These are phyloP conservation scores for Gallinago paraguaiae DNA, from an alignment of 2,113 vertebrate genomes.

Conservation along the genomic window DNA sequence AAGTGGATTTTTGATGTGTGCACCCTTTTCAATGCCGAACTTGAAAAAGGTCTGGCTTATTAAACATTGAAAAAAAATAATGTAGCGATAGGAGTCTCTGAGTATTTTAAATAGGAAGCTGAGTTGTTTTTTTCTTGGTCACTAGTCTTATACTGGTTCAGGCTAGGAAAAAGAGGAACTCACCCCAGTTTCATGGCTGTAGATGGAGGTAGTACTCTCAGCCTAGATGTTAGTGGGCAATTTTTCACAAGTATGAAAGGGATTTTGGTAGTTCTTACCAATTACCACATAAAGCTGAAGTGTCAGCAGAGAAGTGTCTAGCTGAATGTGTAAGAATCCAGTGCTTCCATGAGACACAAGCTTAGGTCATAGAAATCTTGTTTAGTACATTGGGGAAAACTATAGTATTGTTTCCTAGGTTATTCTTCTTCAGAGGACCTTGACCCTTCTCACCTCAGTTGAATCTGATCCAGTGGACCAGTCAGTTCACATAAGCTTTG, in stretches of 20 bases:
- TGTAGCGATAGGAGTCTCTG: background rate
- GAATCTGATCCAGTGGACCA: background rate
- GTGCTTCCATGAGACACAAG: background rate
- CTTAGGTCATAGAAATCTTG: background rate
- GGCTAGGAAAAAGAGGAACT: background rate
- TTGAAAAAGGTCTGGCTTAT: background rate
- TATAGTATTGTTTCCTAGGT: background rate
- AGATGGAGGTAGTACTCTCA: background rate
- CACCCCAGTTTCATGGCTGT: background rate
- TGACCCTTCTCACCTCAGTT: background rate
- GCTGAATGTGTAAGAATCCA: background rate
- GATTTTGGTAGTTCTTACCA: background rate
- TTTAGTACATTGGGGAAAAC: background rate
- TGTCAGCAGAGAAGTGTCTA: background rate
- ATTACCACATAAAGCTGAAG: background rate
- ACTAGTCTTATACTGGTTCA: background rate
- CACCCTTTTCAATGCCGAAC: background rate
- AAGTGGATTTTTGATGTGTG: background rate
- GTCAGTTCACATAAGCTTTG: fast-evolving
- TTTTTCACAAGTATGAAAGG: background rate
- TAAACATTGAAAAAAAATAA: background rate
- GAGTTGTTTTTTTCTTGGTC: background rate
- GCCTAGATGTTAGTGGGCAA: background rate
- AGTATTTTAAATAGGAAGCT: background rate
- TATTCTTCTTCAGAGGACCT: background rate